Percentiles rank a stretch among this genome's conserved stretches.
Evolutionary conservation across 2,113 vertebrate species (phyloP).

Genomic region (Megaleporinus macrocephalus): DNA sequence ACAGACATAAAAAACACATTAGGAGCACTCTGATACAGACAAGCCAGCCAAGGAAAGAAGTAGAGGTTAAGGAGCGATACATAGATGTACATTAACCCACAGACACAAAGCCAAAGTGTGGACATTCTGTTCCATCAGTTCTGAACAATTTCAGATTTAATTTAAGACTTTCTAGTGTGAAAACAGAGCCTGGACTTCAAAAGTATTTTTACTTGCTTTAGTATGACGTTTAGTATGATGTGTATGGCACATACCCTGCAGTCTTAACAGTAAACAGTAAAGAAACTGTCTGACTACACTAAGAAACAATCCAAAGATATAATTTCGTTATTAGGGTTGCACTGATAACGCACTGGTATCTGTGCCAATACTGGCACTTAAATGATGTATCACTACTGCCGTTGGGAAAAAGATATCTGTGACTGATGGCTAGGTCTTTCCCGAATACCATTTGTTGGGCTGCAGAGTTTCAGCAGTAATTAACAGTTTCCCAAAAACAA

Average conservation of each 20-base stretch:
- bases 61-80: constrained; percentile 11
- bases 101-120: neutral
- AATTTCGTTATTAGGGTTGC: too few species aligned
- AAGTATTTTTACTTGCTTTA: neutral
- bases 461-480: too few species aligned
- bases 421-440: too few species aligned
- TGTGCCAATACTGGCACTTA: too few species aligned
- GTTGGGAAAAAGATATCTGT: too few species aligned
- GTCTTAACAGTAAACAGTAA: neutral
- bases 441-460: too few species aligned
- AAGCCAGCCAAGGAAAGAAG: neutral
- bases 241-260: neutral
- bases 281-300: too few species aligned
- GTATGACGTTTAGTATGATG: too few species aligned
- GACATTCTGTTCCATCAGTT: neutral
- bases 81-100: neutral
- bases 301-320: too few species aligned
- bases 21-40: neutral
- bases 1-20: constrained; percentile 9
- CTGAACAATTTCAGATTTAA: neutral
- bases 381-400: too few species aligned
- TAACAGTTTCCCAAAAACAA: too few species aligned
- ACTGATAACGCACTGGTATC: too few species aligned
- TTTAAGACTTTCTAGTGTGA: neutral
- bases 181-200: neutral